Evolutionary conservation across 2,797 vertebrate genomes (phyloP), one percentile per base, ranked within the genome.

Genomic region (Sebastes wilsoni): DNA sequence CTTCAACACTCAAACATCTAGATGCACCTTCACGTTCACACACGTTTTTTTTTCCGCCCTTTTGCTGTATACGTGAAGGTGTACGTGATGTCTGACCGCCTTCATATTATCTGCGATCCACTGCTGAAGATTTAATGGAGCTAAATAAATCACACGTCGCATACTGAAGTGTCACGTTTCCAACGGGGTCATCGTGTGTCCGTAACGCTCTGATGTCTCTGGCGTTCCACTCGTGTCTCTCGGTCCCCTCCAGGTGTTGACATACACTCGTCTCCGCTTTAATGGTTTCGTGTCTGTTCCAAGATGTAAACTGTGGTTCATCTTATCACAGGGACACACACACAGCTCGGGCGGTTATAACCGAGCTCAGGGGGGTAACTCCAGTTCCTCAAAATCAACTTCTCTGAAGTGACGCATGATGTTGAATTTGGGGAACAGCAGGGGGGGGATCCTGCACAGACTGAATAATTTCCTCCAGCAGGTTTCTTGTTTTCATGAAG

Each of bases 71-170:
- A 52, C 1, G 23, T 55, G 8, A 25, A 32, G 58, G 25, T 20
- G 12, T 34, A 66, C 66, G 42, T 42, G 32, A 30, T 1, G 22
- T n/a, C 32, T 23, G 78, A 71, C 72, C 60, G 38, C 66, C 60
- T 54, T 52, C 28, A 25, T n/a, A 38, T 81, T 25, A 62, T 2
- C 27, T 3, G 22, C 61, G 64, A 23, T 52, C 38, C 54, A 22
- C 22, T 4, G 79, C 73, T 16, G 42, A 62, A 73, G 78, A 69
- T 70, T 75, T 67, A 81, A 80, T 69, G 49, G 55, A 55, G 81
- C 87, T 80, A 88, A 80, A 89, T 89, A 87, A 88, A 91, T 88
- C 86, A 49, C 56, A 62, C 58, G 2, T 66, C 12, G 38, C 82
- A 77, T 87, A 78, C 79, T 64, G 12, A 5, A 52, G 87, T 9